Evolutionary conservation across 1,140 invertebrate species (phyloP).

Genomic region (Matsumurasca onukii): DNA sequence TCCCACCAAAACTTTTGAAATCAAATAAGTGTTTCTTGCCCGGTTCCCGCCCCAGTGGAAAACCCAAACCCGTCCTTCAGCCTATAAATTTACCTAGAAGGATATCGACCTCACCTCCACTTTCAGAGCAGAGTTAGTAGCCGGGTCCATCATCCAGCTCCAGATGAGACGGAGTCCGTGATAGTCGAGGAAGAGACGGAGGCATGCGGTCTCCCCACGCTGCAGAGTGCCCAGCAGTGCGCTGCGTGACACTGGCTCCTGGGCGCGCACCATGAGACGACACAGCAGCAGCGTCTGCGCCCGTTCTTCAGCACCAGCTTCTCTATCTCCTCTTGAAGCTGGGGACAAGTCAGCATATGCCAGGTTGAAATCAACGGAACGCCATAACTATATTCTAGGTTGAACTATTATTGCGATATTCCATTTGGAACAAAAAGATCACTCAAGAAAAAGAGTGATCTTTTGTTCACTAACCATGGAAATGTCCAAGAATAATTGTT

Average conservation of each 20-base stretch:
- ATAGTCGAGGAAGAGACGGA: constrained; percentile 91
- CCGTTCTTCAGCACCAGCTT: constrained; percentile 78
- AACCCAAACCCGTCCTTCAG: too few relatives aligned
- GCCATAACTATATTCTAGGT: too few relatives aligned
- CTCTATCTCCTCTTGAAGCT: constrained; percentile 79
- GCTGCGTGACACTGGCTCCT: constrained; percentile 70
- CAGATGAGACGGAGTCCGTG: constrained; percentile 87
- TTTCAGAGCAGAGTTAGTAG: constrained; percentile 49
- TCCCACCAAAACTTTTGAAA: too few relatives aligned
- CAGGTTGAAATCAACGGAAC: too few relatives aligned
- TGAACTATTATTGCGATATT: too few relatives aligned
- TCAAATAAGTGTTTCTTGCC: too few relatives aligned
- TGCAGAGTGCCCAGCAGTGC: constrained; percentile 65
- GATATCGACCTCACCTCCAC: constrained; percentile 60
- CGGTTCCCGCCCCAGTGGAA: too few relatives aligned
- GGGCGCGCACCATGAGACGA: constrained; percentile 88
- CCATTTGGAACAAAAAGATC: too few relatives aligned
- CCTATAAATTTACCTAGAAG: too few relatives aligned
- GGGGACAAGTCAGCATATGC: constrained; percentile 50
- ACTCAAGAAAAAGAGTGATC: too few relatives aligned
- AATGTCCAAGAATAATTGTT: too few relatives aligned
- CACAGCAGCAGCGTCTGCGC: constrained; percentile 84
- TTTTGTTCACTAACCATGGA: too few relatives aligned
- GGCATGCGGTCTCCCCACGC: constrained; percentile 74
- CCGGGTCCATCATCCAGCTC: constrained; percentile 84